phyloP scores from a whole-genome alignment of 2,797 vertebrate species.

The Tokudaia tokunoshimensis region DNA sequence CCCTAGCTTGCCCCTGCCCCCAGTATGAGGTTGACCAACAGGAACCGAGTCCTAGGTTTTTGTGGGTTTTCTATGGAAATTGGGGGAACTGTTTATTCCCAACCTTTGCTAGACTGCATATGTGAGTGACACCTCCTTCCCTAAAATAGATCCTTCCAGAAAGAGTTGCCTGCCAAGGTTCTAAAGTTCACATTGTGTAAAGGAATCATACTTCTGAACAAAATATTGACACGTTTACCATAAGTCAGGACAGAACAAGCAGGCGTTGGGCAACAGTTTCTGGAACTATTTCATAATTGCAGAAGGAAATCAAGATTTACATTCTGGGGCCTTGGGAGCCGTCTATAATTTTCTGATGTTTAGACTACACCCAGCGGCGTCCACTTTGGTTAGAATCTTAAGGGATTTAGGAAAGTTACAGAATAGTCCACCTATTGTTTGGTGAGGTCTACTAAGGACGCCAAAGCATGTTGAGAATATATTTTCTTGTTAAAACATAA shows the following conservation, averaged over 20 bases:
- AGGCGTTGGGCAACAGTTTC: conserved; percentile 65
- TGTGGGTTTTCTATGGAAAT: background rate
- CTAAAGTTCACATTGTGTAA: conserved; percentile 69
- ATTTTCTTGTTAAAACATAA: conserved; percentile 33
- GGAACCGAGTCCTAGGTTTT: conserved; percentile 41
- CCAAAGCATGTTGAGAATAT: background rate
- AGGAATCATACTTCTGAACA: conserved; percentile 65
- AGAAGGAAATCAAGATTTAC: conserved; percentile 63
- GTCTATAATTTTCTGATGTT: conserved; percentile 50
- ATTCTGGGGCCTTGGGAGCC: conserved; percentile 42
- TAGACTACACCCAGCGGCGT: background rate
- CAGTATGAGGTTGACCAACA: background rate
- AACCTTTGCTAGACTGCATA: background rate
- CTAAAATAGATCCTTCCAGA: conserved; percentile 40
- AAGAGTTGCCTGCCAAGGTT: conserved; percentile 55
- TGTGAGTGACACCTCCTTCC: background rate
- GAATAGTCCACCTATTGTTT: background rate
- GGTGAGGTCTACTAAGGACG: background rate
- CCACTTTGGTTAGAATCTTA: conserved; percentile 1
- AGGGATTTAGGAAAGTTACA: background rate
- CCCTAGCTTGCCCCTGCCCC: background rate
- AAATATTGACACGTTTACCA: conserved; percentile 70
- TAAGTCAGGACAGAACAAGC: conserved; percentile 60
- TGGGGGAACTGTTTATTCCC: background rate
- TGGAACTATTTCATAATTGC: conserved; percentile 77